phyloP scores from a whole-genome alignment of 23 tunicate genomes.

The Ciona savignyi region DNA sequence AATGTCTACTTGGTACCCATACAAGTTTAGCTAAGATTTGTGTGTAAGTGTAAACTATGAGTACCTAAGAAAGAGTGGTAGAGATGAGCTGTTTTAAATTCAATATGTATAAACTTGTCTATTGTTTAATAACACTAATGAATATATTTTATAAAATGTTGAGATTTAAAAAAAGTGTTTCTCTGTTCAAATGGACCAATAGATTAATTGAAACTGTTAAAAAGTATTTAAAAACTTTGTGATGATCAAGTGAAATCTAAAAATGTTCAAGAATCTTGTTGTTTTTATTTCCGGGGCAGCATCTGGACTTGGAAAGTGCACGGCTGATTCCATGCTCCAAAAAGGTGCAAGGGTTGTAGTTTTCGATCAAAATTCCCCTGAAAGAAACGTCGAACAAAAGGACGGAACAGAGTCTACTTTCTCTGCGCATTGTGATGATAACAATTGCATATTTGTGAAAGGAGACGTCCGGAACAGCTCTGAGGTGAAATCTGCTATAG shows the following conservation, averaged over 20 bases:
- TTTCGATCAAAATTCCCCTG: slow-evolving; percentile 54
- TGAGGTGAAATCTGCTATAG: slow-evolving; percentile 58
- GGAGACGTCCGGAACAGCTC: slow-evolving; percentile 64
- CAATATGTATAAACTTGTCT: no score
- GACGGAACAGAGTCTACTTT: background rate
- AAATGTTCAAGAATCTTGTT: slow-evolving; percentile 37
- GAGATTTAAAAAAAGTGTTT: no score
- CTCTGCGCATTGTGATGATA: slow-evolving; percentile 22
- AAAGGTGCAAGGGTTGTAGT: slow-evolving; percentile 67
- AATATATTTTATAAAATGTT: no score
- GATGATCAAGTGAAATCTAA: background rate
- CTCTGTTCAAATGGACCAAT: no score
- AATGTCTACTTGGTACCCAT: no score
- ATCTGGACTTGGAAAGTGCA: slow-evolving; percentile 83
- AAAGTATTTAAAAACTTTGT: background rate
- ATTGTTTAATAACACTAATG: no score
- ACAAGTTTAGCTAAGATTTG: no score
- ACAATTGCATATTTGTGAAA: slow-evolving; percentile 58
- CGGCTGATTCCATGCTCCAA: slow-evolving; percentile 31
- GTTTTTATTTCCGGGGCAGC: slow-evolving; percentile 92
- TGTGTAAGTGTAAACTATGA: no score
- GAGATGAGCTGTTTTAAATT: no score
- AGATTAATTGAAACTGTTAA: no score
- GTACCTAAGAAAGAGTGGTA: no score
- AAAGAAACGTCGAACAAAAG: background rate